Percentiles rank a stretch among this genome's conserved stretches.
phyloP scores from a whole-genome alignment of 2,888 invertebrate genomes.

The Apocheima hispidaria region DNA sequence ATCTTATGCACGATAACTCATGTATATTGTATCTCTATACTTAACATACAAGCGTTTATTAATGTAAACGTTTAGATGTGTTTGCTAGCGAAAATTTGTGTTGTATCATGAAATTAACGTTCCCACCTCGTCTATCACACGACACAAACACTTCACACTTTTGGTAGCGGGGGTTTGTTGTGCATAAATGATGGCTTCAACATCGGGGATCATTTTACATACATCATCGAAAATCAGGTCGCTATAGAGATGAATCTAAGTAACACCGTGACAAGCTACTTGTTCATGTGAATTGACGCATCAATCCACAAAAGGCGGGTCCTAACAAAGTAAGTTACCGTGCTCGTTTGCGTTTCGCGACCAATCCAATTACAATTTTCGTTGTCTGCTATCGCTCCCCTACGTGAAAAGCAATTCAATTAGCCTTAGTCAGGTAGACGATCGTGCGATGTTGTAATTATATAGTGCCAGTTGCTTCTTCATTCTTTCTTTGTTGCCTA shows the following conservation, averaged over 20 bases:
- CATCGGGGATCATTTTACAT: neutral
- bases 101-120: conserved; percentile 31
- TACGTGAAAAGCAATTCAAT: conserved; percentile 49
- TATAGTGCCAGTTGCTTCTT: no score
- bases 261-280: conserved; percentile 10
- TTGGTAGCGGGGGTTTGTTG: no score
- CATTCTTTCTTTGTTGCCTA: neutral
- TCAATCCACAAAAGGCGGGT: conserved; percentile 18
- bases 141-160: neutral
- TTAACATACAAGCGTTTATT: conserved; percentile 17
- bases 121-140: conserved; percentile 23
- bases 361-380: conserved; percentile 45
- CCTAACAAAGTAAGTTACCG: conserved; percentile 26
- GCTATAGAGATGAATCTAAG: neutral
- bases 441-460: conserved; percentile 22
- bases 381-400: conserved; percentile 34
- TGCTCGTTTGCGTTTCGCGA: conserved; percentile 42
- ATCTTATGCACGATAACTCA: conserved; percentile 18
- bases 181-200: neutral
- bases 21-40: conserved; percentile 13
- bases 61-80: conserved; percentile 26
- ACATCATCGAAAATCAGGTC: conserved; percentile 6
- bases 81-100: conserved; percentile 23
- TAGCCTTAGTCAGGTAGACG: conserved; percentile 34
- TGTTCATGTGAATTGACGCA: conserved; percentile 21